Evolutionary conservation across 2,888 invertebrate genomes (phyloP).

Genomic region (Agrotis clavis): DNA sequence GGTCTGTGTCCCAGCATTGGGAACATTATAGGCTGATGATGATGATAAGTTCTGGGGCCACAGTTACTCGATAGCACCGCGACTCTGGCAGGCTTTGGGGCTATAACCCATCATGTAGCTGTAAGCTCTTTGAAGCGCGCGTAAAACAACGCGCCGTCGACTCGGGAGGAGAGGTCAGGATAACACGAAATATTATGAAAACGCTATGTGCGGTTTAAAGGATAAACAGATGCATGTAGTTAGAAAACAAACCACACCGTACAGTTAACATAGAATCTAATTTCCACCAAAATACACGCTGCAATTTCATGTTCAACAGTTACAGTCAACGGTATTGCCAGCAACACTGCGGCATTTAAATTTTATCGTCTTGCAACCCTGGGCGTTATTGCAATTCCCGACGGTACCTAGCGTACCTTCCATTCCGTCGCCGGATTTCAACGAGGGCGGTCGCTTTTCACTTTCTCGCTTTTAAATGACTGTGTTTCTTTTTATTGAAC

Average conservation of each 20-base stretch:
- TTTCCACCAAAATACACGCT: constrained; percentile 32
- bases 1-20: too few relatives aligned
- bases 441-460: constrained; percentile 62
- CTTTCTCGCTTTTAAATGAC: constrained; percentile 49
- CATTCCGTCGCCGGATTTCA: constrained; percentile 66
- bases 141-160: too few relatives aligned
- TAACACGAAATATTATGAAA: too few relatives aligned
- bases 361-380: constrained; percentile 63
- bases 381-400: constrained; percentile 60
- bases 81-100: too few relatives aligned
- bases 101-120: too few relatives aligned
- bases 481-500: constrained; percentile 48
- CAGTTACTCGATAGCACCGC: too few relatives aligned
- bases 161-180: too few relatives aligned
- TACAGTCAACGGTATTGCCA: constrained; percentile 42
- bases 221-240: neutral
- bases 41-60: too few relatives aligned
- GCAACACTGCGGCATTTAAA: constrained; percentile 43
- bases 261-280: constrained; percentile 42
- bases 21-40: too few relatives aligned
- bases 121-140: too few relatives aligned
- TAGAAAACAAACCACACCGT: constrained; percentile 5
- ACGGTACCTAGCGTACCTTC: constrained; percentile 47
- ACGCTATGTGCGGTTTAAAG: neutral
- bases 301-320: constrained; percentile 38